A percentile compares a stretch with the other conserved stretches of the same genome.
Conservation (phyloP, 2,113 vertebrate species). For the Plestiodon gilberti region DNA sequence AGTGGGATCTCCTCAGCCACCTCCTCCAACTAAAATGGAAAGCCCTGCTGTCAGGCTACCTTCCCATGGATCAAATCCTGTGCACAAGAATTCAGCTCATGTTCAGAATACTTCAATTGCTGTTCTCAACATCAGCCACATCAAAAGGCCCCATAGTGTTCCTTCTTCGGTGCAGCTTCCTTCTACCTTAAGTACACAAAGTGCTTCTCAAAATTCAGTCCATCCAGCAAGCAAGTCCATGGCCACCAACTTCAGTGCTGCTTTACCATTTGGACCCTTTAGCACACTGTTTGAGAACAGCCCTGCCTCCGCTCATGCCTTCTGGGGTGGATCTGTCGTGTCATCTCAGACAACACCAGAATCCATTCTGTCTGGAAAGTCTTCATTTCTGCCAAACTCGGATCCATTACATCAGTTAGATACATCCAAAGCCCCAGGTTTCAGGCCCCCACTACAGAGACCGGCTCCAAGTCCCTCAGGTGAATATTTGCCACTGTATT, state of each 20-base stretch:
- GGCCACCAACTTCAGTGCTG: constrained; percentile 89
- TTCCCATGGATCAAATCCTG: constrained; percentile 62
- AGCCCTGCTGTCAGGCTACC: constrained; percentile 74
- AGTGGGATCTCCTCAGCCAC: constrained; percentile 75
- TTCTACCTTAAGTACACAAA: constrained; percentile 94
- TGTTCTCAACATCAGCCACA: constrained; percentile 79
- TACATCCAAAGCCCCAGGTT: constrained; percentile 98
- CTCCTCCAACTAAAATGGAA: constrained; percentile 79
- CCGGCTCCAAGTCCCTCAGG: constrained; percentile 94
- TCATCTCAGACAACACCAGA: constrained; percentile 90
- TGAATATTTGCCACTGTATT: constrained; percentile 50
- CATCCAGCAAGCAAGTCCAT: constrained; percentile 85
- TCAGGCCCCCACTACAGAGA: constrained; percentile 92
- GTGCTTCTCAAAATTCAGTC: constrained; percentile 93
- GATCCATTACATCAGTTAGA: constrained; percentile 92
- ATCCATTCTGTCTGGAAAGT: constrained; percentile 85
- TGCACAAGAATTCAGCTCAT: constrained; percentile 82
- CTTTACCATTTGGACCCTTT: constrained; percentile 93
- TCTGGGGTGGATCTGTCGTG: constrained; percentile 94
- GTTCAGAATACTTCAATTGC: constrained; percentile 78
- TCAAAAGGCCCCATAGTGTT: constrained; percentile 85
- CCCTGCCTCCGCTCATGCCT: constrained; percentile 91
- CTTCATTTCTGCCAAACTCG: constrained; percentile 91
- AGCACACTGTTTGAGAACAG: constrained; percentile 95
- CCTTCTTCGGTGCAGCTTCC: constrained; percentile 89